These are phyloP conservation scores for Laspeyria flexula DNA, from an alignment of 2,888 invertebrate genomes.

Conservation along the genomic window DNA sequence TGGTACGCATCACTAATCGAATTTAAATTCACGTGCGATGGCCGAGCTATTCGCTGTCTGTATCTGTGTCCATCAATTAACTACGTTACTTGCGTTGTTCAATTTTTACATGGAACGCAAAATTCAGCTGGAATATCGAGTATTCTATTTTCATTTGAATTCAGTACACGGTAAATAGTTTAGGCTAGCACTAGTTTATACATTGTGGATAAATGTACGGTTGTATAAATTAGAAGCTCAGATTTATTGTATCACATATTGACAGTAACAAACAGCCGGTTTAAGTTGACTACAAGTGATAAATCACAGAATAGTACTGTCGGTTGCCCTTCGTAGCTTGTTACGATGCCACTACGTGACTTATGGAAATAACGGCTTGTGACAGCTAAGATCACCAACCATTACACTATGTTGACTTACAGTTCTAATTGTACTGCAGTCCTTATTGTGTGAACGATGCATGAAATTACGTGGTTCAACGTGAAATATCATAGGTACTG, in stretches of 20 bases:
- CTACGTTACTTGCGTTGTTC: constrained; percentile 31
- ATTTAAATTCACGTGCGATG: constrained; percentile 33
- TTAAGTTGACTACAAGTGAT: constrained; percentile 32
- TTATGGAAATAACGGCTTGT: constrained; percentile 58
- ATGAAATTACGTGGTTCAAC: constrained; percentile 19
- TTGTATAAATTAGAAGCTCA: neutral
- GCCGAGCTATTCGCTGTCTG: constrained; percentile 15
- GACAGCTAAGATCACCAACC: constrained; percentile 52
- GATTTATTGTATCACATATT: constrained; percentile 23
- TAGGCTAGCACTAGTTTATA: neutral
- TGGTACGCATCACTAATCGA: constrained; percentile 55
- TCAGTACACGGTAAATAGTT: neutral
- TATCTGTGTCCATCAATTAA: constrained; percentile 47
- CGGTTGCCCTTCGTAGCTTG: constrained; percentile 42
- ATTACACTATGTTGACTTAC: constrained; percentile 44
- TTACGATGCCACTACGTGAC: constrained; percentile 58
- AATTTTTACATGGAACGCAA: constrained; percentile 22
- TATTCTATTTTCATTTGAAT: constrained; percentile 3
- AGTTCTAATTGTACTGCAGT: constrained; percentile 46
- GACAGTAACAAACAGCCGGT: constrained; percentile 33
- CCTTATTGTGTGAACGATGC: constrained; percentile 24
- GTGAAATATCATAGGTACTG: constrained; percentile 3
- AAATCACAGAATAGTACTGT: constrained; percentile 44
- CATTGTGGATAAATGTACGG: neutral
- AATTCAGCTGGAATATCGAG: constrained; percentile 19